A percentile compares a stretch with the other conserved stretches of the same genome.
These are phyloP conservation scores for Acanthurus leucopareius DNA, from an alignment of 2,797 vertebrate genomes.

Conservation along the genomic window DNA sequence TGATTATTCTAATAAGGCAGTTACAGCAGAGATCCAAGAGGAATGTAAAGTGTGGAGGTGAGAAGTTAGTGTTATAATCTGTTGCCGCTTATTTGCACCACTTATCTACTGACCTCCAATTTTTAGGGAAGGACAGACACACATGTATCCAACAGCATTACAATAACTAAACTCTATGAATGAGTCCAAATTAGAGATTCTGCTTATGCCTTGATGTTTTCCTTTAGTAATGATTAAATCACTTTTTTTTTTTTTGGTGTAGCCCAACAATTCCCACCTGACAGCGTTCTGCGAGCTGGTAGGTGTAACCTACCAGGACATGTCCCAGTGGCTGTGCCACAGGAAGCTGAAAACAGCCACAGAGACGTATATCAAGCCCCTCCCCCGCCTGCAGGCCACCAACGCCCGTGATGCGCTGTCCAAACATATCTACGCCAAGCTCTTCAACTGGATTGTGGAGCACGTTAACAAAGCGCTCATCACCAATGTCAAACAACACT, in stretches of 20 bases:
- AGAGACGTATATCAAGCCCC: constrained; percentile 96
- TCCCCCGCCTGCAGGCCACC: constrained; percentile 93
- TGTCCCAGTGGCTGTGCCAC: constrained; percentile 98
- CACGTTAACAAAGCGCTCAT: constrained; percentile 95
- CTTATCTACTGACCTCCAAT: neutral
- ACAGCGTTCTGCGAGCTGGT: constrained; percentile 94
- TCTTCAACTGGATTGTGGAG: constrained; percentile 98
- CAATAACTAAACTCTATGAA: neutral
- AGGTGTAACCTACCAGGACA: constrained; percentile 95
- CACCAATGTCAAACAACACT: constrained; percentile 93
- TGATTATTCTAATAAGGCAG: too few species aligned
- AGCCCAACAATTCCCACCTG: constrained; percentile 94
- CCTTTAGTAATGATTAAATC: neutral
- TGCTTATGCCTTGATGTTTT: neutral
- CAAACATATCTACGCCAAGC: constrained; percentile 97
- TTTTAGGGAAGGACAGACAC: neutral
- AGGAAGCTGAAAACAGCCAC: constrained; percentile 95
- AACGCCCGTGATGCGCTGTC: constrained; percentile 96
- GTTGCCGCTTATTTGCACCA: neutral
- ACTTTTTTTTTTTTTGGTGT: constrained; percentile 2
- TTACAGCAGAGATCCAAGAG: too few species aligned
- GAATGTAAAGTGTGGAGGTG: neutral
- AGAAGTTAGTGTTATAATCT: neutral
- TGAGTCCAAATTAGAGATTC: neutral
- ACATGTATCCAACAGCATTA: neutral